Evolutionary conservation across 2,888 invertebrate genomes (phyloP), one percentile per base, ranked within the genome.

Genomic region (Maniola hyperantus): DNA sequence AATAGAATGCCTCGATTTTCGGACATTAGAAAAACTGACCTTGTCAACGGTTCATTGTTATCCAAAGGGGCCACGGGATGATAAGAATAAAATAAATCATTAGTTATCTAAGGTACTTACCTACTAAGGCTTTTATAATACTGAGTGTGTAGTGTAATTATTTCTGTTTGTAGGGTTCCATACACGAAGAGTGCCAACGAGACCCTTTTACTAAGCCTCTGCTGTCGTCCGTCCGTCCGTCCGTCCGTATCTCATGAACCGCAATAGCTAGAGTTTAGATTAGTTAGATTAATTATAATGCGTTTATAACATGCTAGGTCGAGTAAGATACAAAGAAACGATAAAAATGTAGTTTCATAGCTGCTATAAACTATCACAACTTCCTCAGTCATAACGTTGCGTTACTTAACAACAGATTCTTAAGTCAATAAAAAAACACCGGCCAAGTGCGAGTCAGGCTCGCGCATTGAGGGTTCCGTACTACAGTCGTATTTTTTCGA

Each of bases 1-100:
- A 61, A 53, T 53, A 51, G 51, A 62, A 42, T 53, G 62, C 51
- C 57, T 57, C 42, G 5, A 42, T 42, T 57, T 57, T 57, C 57
- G 39, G 57, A 42, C 57, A 39, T 0, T 13, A 42, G 18, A 57
- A 57, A 42, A 57, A 57, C 20, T 57, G 57, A 42, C 57, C 57
- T 57, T 57, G 57, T 42, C 34, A 15, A 0, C 39, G 13, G 57
- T 57, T 57, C 42, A 42, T 57, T 57, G 57, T 57, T 57, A 42
- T 20, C 39, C 13, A 57, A 55, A 55, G 57, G 20, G 57, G 42
- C 57, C 42, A 42, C 7, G 57, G 42, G 42, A 42, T 20, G 57
- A 57, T 42, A 34, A 55, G 36, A 20, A 57, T 42, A 42, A 39
- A 57, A 42, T 26, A 13, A 26, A 51, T 51, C 20, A 26, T 26